A percentile compares a stretch with the other conserved stretches of the same genome.
Evolutionary conservation across 2,888 invertebrate genomes (phyloP).

Genomic region (Drosophila phalerata): DNA sequence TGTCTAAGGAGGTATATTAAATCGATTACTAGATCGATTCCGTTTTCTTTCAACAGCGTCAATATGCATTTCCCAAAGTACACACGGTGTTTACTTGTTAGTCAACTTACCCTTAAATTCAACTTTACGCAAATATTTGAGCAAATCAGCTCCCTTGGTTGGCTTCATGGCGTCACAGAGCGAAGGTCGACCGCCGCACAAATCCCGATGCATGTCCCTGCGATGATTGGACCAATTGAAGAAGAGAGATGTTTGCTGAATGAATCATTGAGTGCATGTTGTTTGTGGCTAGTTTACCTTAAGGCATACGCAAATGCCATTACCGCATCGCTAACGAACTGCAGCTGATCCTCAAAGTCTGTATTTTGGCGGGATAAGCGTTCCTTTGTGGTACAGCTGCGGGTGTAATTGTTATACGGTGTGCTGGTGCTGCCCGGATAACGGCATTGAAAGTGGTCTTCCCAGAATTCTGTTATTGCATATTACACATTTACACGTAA

Average conservation of each 20-base stretch:
- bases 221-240: conserved; percentile 19
- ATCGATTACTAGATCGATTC: not conserved
- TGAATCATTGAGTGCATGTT: not conserved
- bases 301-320: conserved; percentile 97
- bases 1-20: not conserved
- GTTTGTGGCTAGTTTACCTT: conserved; percentile 86
- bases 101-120: conserved; percentile 92
- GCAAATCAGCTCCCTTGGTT: conserved; percentile 93
- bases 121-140: conserved; percentile 93
- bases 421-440: conserved; percentile 93
- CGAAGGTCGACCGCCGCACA: conserved; percentile 91
- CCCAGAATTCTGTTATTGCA: conserved; percentile 94
- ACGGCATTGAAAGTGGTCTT: conserved; percentile 95
- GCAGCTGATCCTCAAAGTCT: conserved; percentile 96
- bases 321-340: conserved; percentile 98
- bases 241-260: too few relatives aligned
- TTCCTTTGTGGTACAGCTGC: conserved; percentile 92
- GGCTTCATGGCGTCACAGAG: conserved; percentile 96
- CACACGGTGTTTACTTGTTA: not conserved
- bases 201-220: conserved; percentile 94
- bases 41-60: not conserved
- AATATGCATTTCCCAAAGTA: not conserved
- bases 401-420: conserved; percentile 92
- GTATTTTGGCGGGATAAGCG: conserved; percentile 91
- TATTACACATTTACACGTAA: not conserved